Percentiles rank a stretch among this genome's conserved stretches.
phyloP scores from a whole-genome alignment of 30 jellyfish, hydroid and myxozoan species.

The Clytia hemisphaerica region DNA sequence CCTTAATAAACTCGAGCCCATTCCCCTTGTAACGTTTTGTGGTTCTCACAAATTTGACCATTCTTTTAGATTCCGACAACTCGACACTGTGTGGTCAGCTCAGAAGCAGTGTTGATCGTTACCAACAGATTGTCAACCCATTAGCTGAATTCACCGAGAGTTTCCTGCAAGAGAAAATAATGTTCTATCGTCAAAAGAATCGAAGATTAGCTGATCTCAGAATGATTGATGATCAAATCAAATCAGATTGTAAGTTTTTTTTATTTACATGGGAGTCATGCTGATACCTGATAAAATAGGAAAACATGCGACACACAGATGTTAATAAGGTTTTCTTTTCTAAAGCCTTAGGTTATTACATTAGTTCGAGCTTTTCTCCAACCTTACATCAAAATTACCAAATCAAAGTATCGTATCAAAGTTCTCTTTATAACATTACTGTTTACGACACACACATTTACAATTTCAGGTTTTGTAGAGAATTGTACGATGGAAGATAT shows the following conservation, averaged over 20 bases:
- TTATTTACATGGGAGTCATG: not conserved
- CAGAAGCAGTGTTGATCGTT: conserved; percentile 37
- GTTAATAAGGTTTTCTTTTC: not conserved
- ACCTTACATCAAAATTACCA: no score
- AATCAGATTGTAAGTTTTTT: conserved; percentile 62
- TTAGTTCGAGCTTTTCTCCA: no score
- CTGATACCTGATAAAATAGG: not conserved
- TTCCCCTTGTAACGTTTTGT: no score
- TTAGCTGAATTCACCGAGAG: conserved; percentile 61
- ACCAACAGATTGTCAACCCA: conserved; percentile 40
- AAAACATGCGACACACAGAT: not conserved
- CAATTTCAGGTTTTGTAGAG: conserved; percentile 59
- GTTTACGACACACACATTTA: not conserved
- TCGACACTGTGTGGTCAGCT: conserved; percentile 39
- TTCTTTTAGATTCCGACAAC: conserved; percentile 17
- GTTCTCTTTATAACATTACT: not conserved
- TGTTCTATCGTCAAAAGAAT: conserved; percentile 56
- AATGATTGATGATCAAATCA: conserved; percentile 80
- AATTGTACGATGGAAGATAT: conserved; percentile 82
- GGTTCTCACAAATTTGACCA: no score
- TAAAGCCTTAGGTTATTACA: not conserved
- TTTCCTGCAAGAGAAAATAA: conserved; percentile 71
- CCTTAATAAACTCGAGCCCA: no score
- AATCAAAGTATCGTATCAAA: not conserved
- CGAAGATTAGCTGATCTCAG: conserved; percentile 65